Evolutionary conservation across 2,888 invertebrate species (phyloP).

Genomic region (Creontiades dilutus): DNA sequence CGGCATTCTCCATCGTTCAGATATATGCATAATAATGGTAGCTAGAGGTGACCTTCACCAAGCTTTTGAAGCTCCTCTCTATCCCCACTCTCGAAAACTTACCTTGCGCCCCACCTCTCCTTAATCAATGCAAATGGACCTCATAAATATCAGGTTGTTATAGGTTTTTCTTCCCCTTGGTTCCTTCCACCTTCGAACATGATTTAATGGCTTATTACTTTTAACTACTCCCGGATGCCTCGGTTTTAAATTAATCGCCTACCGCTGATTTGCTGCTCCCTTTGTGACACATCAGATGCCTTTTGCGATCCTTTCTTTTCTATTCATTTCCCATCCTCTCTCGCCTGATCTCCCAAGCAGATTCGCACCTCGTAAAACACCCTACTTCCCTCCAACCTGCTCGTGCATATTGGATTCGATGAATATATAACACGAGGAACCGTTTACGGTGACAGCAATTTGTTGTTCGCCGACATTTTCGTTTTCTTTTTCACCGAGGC

Average conservation of each 20-base stretch:
- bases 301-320: slow-evolving; percentile 1
- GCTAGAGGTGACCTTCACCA: not conserved
- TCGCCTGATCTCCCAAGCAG: not conserved
- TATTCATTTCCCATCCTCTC: not conserved
- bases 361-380: slow-evolving; percentile 58
- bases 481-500: not conserved
- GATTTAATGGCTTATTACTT: slow-evolving; percentile 73
- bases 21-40: slow-evolving; percentile 44
- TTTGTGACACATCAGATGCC: slow-evolving; percentile 56
- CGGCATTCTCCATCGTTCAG: not conserved
- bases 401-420: slow-evolving; percentile 34
- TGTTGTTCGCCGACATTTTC: slow-evolving; percentile 26
- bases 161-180: slow-evolving; percentile 65
- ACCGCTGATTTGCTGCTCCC: slow-evolving; percentile 61
- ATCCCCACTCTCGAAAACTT: slow-evolving; percentile 43
- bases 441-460: slow-evolving; percentile 52
- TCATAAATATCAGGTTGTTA: slow-evolving; percentile 73
- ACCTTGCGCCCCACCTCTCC: slow-evolving; percentile 66
- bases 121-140: slow-evolving; percentile 73
- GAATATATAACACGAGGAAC: slow-evolving; percentile 41
- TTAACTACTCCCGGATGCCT: slow-evolving; percentile 72
- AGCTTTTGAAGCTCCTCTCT: not conserved
- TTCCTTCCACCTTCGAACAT: slow-evolving; percentile 47
- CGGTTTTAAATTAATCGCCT: slow-evolving; percentile 64
- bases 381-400: not conserved